phyloP scores from a whole-genome alignment of 2,797 vertebrate species.

The Spondyliosoma cantharus region DNA sequence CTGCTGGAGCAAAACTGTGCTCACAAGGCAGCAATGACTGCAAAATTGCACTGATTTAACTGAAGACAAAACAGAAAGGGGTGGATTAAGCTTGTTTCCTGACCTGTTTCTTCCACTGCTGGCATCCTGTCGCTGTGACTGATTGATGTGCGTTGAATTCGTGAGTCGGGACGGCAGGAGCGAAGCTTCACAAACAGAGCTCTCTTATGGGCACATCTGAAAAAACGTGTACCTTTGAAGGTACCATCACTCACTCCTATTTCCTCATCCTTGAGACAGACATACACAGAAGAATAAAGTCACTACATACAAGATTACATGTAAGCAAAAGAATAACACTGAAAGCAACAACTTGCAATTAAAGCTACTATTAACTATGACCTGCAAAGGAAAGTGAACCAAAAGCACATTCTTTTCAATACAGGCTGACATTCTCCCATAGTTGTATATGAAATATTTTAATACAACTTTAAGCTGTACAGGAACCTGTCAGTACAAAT shows the following conservation, averaged over 20 bases:
- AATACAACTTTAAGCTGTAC: neutral
- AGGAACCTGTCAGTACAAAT: neutral
- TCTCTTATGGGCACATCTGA: constrained; percentile 77
- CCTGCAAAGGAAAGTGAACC: neutral
- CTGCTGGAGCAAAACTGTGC: neutral
- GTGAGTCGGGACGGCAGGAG: constrained; percentile 84
- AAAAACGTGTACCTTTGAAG: constrained; percentile 77
- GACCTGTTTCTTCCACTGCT: constrained; percentile 49
- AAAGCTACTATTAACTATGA: neutral
- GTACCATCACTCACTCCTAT: constrained; percentile 83
- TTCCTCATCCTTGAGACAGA: constrained; percentile 83
- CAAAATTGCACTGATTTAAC: no score
- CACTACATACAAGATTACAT: neutral
- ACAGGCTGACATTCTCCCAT: neutral
- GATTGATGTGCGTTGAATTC: constrained; percentile 76
- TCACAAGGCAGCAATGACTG: constrained; percentile 5
- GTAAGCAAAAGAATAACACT: neutral
- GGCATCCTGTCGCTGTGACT: neutral
- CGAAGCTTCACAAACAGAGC: constrained; percentile 87
- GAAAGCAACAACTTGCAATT: neutral
- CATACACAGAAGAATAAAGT: neutral
- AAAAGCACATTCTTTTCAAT: neutral
- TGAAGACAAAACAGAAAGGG: neutral
- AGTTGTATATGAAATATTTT: neutral
- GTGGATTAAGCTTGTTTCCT: constrained; percentile 13